Conservation (phyloP, 1,140 invertebrate genomes). For the Pinna nobilis region DNA sequence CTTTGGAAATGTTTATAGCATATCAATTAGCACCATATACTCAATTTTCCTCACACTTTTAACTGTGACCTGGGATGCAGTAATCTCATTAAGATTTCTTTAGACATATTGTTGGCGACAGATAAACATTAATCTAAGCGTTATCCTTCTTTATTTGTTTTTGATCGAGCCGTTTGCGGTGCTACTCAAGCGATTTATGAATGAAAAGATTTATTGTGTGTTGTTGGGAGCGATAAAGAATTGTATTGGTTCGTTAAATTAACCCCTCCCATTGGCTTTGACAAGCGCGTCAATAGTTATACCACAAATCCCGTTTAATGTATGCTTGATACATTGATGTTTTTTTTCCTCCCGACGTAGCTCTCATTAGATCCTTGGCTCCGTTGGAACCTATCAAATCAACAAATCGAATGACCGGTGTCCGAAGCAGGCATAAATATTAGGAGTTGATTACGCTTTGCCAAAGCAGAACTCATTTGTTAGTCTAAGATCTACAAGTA, state of each 20-base stretch:
- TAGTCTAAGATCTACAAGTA: too few relatives aligned
- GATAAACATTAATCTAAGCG: constrained; percentile 5
- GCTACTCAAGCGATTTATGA: not conserved
- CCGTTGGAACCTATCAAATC: too few relatives aligned
- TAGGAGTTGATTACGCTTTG: constrained; percentile 4
- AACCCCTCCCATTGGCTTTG: constrained; percentile 28
- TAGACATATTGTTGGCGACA: constrained; percentile 22
- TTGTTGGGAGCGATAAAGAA: constrained; percentile 7
- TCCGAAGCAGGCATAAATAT: constrained; percentile 4
- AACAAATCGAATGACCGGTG: constrained; percentile 20
- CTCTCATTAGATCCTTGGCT: too few relatives aligned
- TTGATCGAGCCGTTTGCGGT: constrained; percentile 15
- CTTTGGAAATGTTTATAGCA: constrained; percentile 33
- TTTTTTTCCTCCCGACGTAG: constrained; percentile 9
- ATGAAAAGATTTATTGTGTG: constrained; percentile 9
- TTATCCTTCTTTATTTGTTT: constrained; percentile 18
- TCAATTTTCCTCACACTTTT: not conserved
- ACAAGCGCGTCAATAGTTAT: constrained; percentile 7
- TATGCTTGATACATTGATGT: constrained; percentile 14
- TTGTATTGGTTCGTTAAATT: constrained; percentile 24
- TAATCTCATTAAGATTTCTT: not conserved
- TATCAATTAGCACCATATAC: constrained; percentile 30
- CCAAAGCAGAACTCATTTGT: too few relatives aligned
- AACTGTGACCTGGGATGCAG: not conserved
- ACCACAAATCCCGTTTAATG: constrained; percentile 13